Conservation (phyloP, 1,140 invertebrate species). For the Bombyx mandarina region DNA sequence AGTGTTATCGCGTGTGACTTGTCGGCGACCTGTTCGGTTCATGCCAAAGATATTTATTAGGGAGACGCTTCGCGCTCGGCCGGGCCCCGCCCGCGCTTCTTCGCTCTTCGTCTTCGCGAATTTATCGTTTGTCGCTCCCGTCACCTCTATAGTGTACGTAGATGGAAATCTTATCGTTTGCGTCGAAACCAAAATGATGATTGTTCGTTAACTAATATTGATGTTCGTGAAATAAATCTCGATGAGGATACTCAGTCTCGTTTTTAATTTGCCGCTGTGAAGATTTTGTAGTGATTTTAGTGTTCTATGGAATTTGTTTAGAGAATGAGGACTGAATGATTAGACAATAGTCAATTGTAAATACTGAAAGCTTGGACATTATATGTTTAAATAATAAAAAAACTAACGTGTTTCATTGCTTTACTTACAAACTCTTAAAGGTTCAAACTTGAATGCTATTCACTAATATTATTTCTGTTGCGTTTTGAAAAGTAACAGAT, state of each 20-base stretch:
- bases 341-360: constrained; percentile 65
- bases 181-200: constrained; percentile 47
- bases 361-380: constrained; percentile 67
- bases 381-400: constrained; percentile 60
- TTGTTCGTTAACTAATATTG: constrained; percentile 32
- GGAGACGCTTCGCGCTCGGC: constrained; percentile 41
- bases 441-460: too few species aligned
- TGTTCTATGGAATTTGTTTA: constrained; percentile 60
- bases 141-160: constrained; percentile 49
- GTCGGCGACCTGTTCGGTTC: constrained; percentile 62
- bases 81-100: constrained; percentile 28
- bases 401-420: constrained; percentile 44
- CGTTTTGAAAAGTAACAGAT: too few species aligned
- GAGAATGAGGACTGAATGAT: constrained; percentile 65
- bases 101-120: constrained; percentile 18
- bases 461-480: too few species aligned
- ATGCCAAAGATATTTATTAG: constrained; percentile 70
- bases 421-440: not conserved
- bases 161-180: constrained; percentile 45
- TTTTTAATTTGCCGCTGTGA: constrained; percentile 64
- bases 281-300: constrained; percentile 65
- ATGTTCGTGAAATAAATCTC: constrained; percentile 59
- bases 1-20: constrained; percentile 49
- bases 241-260: constrained; percentile 64
- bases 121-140: constrained; percentile 37